Base-by-base conservation (phyloP, 2,888 invertebrate species). In the Oscheius sp. region DNA sequence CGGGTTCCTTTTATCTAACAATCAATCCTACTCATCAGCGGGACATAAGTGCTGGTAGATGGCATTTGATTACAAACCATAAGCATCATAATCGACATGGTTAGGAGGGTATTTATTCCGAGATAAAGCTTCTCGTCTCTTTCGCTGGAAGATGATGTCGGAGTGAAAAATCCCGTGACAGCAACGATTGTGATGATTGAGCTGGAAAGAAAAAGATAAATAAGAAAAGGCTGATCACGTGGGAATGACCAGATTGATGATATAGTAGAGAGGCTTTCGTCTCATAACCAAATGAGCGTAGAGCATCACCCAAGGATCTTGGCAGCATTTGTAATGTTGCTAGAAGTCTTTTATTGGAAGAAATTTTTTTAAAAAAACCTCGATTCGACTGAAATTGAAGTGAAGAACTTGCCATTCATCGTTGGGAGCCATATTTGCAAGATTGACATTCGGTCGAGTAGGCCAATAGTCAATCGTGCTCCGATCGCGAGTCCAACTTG, bases 51-150 rank as follows among this genome's bases (percentile, higher is more conserved):
- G 20, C 88, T 88, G 0, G 89, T 89, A 8, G 87, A 87, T 0
- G 89, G 89, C 88, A 89, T 88, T 66, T 87, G 87, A 73, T 89
- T 84, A 57, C 80, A 79, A 5, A 89, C 87, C 75, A 89, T 87
- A 63, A 89, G 78, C 87, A 89, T 87, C 82, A 89, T 88, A 39
- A 89, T 87, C 0, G 88, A 88, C 84, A 89, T 88, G 3, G 89
- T 85, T 17, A 85, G 70, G 8, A 85, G 79, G 15, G 83, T 83
- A 46, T 79, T 81, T 58, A 81, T 80, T 27, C 81, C 81, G 10
- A 81, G 71, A 37, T 78, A 76, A 71, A 85, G 69, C 66, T 85
- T 85, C 70, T 85, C 85, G 66, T 85, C 85, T 23, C 85, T 61
- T 65, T 85, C 85, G 31, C 79, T 79, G 6, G 79, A 78, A 1